These are phyloP conservation scores for Elgaria multicarinata DNA, from an alignment of 2,113 vertebrate species.

Conservation along the genomic window DNA sequence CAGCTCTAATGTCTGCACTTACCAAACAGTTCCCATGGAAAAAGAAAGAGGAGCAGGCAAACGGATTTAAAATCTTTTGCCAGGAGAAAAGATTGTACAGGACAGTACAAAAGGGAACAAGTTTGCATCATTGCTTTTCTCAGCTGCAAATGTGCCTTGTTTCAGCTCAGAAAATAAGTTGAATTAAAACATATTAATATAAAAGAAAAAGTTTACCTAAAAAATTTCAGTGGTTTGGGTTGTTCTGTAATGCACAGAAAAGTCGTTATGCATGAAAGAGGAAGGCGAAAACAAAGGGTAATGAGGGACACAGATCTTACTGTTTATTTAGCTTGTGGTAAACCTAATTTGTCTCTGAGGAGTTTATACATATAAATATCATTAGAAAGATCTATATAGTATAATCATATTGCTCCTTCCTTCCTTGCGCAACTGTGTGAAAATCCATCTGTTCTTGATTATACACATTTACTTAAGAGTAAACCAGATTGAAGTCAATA, in stretches of 20 bases:
- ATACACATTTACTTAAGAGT: background rate
- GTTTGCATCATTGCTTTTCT: conserved; percentile 74
- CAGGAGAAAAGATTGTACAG: conserved; percentile 73
- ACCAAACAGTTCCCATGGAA: conserved; percentile 78
- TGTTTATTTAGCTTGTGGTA: background rate
- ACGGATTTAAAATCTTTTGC: conserved; percentile 76
- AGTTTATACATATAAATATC: background rate
- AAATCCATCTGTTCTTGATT: background rate
- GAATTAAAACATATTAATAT: conserved; percentile 62
- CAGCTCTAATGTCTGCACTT: conserved; percentile 69
- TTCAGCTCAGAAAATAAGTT: conserved; percentile 52
- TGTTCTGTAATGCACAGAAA: conserved; percentile 26
- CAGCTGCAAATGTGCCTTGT: conserved; percentile 63
- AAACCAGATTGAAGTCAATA: background rate
- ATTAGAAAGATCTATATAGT: background rate
- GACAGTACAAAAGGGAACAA: conserved; percentile 69
- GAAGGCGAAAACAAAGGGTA: background rate
- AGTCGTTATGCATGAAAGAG: conserved; percentile 14
- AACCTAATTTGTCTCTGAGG: background rate
- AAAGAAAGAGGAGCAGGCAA: conserved; percentile 56
- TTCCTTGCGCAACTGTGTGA: background rate
- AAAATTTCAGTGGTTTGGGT: conserved; percentile 25
- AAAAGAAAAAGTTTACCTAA: conserved; percentile 48
- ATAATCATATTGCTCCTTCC: background rate
- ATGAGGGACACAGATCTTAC: background rate